Conservation (phyloP, 2,797 vertebrate species). For the Periophthalmus magnuspinnatus region DNA sequence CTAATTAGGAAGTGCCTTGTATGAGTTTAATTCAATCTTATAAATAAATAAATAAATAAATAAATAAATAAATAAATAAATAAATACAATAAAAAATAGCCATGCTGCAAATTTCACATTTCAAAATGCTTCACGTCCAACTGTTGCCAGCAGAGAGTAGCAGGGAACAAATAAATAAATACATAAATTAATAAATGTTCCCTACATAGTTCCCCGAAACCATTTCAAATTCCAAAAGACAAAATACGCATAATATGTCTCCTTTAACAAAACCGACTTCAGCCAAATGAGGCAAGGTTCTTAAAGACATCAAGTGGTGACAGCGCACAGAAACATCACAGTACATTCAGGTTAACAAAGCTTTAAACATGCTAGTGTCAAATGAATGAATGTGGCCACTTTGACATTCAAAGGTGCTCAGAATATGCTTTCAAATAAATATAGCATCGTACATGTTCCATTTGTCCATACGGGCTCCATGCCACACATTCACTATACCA, state of each 20-base stretch:
- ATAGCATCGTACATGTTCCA: constrained; percentile 19
- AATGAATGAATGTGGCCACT: constrained; percentile 30
- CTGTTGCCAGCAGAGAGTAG: no score
- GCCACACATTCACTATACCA: constrained; percentile 33
- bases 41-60: not conserved
- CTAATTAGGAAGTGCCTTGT: not conserved
- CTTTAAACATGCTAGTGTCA: constrained; percentile 46
- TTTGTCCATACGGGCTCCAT: constrained; percentile 32
- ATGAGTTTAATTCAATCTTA: not conserved
- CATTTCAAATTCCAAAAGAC: not conserved
- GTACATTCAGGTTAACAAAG: constrained; percentile 48
- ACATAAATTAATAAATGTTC: no score
- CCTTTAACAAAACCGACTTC: constrained; percentile 1
- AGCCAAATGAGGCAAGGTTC: constrained; percentile 11
- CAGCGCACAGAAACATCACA: constrained; percentile 30
- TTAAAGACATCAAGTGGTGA: constrained; percentile 18
- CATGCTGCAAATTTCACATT: no score
- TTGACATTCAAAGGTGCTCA: constrained; percentile 40
- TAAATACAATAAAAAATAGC: no score
- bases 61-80: no score
- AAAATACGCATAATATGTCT: not conserved
- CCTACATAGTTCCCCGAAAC: not conserved
- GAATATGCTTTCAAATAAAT: constrained; percentile 18
- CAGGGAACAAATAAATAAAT: no score
- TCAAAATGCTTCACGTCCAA: no score